Conservation (phyloP, 2,797 vertebrate genomes). For the Mycteria americana region DNA sequence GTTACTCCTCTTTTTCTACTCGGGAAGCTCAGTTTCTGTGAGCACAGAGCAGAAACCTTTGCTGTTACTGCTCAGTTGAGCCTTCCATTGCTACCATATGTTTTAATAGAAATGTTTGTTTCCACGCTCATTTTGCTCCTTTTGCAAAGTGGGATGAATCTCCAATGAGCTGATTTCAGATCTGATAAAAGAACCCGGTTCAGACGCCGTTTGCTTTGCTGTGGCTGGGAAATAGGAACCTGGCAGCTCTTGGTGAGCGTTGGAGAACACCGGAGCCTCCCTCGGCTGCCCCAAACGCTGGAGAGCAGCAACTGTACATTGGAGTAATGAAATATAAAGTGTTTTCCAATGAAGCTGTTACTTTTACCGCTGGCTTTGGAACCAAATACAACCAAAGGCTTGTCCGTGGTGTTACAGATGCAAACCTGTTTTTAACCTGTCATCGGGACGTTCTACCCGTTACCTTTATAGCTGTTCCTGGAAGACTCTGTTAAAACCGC, state of each 20-base stretch:
- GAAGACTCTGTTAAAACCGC: not conserved
- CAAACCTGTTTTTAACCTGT: not conserved
- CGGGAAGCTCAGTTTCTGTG: not conserved
- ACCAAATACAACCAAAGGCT: fast-evolving
- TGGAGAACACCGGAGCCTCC: not conserved
- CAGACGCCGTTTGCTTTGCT: not conserved
- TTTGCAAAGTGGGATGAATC: not conserved
- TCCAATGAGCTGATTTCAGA: not conserved
- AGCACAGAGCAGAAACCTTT: not conserved
- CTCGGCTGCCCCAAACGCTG: fast-evolving
- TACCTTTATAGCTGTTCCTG: not conserved
- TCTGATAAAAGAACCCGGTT: not conserved
- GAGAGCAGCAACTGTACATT: not conserved
- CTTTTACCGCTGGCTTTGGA: not conserved
- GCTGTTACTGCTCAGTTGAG: not conserved
- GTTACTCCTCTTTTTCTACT: not conserved
- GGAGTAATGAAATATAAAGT: not conserved
- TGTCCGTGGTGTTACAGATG: fast-evolving
- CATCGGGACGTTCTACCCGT: fast-evolving
- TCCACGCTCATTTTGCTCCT: not conserved
- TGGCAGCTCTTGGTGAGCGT: not conserved
- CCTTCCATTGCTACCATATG: not conserved
- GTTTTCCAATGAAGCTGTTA: not conserved
- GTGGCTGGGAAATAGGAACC: not conserved
- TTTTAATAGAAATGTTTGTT: not conserved